Evolutionary conservation across 2,797 vertebrate genomes (phyloP).

Genomic region (Halcyon leucocephala): DNA sequence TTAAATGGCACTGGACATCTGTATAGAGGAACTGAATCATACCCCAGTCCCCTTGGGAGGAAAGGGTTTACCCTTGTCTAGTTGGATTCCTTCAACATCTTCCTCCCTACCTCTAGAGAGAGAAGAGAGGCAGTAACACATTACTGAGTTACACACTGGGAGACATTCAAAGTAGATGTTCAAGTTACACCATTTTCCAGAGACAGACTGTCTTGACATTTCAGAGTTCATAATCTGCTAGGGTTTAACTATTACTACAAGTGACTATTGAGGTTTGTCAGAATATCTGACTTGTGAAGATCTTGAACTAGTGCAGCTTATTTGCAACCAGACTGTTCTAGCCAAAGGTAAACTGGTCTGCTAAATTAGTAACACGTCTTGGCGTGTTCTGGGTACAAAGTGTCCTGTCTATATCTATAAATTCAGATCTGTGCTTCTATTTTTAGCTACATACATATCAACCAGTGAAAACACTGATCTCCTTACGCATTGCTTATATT

Average conservation of each 20-base stretch:
- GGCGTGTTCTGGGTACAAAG: not conserved
- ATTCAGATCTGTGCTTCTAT: not conserved
- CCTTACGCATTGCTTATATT: not conserved
- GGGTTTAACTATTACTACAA: not conserved
- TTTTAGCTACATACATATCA: not conserved
- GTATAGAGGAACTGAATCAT: not conserved
- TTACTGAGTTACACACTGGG: not conserved
- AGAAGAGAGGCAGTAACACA: not conserved
- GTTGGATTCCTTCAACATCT: not conserved
- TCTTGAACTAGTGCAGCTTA: not conserved
- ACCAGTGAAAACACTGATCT: not conserved
- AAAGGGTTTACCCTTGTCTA: not conserved
- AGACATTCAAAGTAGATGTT: not conserved
- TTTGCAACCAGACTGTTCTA: not conserved
- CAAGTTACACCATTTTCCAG: not conserved
- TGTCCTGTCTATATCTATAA: not conserved
- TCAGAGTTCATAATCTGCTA: not conserved
- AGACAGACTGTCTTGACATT: not conserved
- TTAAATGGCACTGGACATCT: not conserved
- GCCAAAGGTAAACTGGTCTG: not conserved
- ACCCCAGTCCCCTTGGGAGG: not conserved
- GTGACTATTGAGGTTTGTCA: not conserved
- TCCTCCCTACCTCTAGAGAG: not conserved
- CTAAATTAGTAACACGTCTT: not conserved
- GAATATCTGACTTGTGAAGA: not conserved